These are phyloP conservation scores for Pomatostomus ruficeps DNA, from an alignment of 2,113 vertebrate species.

Conservation along the genomic window DNA sequence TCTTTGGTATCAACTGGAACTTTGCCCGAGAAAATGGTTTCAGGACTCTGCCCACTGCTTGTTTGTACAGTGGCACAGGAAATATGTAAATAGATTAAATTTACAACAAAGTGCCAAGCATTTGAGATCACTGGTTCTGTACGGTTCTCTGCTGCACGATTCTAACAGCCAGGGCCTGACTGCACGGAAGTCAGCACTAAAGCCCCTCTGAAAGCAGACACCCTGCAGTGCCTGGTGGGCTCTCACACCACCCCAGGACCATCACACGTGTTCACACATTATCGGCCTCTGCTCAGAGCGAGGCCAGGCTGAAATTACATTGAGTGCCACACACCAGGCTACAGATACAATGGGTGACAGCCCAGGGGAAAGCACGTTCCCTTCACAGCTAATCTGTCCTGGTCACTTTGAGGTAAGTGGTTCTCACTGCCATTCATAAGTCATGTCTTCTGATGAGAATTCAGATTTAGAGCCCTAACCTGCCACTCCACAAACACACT, in stretches of 20 bases:
- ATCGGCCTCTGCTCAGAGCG: not conserved
- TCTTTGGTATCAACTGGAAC: slow-evolving; percentile 30
- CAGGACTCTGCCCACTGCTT: not conserved
- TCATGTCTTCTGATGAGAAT: not conserved
- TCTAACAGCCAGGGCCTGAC: not conserved
- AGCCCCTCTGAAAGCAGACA: not conserved
- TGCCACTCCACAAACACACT: not conserved
- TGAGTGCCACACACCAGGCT: not conserved
- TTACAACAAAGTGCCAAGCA: slow-evolving; percentile 10
- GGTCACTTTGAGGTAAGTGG: not conserved
- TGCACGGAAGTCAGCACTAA: not conserved
- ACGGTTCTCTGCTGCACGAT: not conserved
- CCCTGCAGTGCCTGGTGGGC: not conserved
- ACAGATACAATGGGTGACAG: not conserved
- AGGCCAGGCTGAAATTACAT: not conserved
- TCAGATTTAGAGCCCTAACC: not conserved
- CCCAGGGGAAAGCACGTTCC: not conserved
- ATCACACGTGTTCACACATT: not conserved
- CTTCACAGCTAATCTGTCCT: not conserved
- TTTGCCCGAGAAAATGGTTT: slow-evolving; percentile 29
- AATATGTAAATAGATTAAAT: slow-evolving; percentile 43
- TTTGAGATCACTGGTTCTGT: not conserved
- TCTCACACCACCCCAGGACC: not conserved
- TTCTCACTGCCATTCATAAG: not conserved
- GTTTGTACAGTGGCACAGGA: slow-evolving; percentile 14